Base-by-base conservation (phyloP, 2,888 invertebrate genomes). In the Diarsia rubi region DNA sequence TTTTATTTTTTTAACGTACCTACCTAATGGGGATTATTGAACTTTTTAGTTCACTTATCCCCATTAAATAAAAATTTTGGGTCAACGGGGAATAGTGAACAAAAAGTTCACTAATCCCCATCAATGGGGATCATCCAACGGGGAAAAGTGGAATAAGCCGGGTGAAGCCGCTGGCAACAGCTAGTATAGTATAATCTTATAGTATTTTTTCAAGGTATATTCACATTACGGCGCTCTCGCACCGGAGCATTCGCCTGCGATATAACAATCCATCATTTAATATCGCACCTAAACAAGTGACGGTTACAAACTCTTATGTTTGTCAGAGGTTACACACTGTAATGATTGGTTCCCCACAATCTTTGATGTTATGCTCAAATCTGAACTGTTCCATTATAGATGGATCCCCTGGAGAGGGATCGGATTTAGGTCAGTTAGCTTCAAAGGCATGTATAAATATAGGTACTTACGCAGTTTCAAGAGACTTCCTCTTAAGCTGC, bases 401-500 rank as follows among this genome's bases (percentile, higher is more conserved):
- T 47, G n/a, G 52, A 12, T n/a, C 12, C 52, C n/a, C 52, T n/a
- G n/a, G n/a, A 12, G n/a, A n/a, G n/a, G 52, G 4, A 11, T n/a
- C 52, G 5, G 14, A 12, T 21, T 49, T 21, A 49, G 49, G 21
- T 54, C n/a, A 24, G 24, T 24, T 54, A 5, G 24, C 24, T 54
- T 24, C 54, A 24, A 54, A 54, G 12, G 52, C n/a, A n/a, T 54
- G 24, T 27, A 54, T 24, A 24, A 16, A 54, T 54, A 54, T 16
- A 5, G 24, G 27, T 44, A 57, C 83, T 85, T 81, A 93, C 94
- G 85, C 89, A 60, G 83, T 81, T 75, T 88, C 79, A 9, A 83
- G 64, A 11, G 88, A 85, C 65, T 93, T 95, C 80, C 96, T 92
- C 84, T 96, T 95, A 11, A 88, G 84, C 60, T 91, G 88, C 65